Base-by-base conservation (phyloP, 1,140 invertebrate species). In the Calliopsis andreniformis region DNA sequence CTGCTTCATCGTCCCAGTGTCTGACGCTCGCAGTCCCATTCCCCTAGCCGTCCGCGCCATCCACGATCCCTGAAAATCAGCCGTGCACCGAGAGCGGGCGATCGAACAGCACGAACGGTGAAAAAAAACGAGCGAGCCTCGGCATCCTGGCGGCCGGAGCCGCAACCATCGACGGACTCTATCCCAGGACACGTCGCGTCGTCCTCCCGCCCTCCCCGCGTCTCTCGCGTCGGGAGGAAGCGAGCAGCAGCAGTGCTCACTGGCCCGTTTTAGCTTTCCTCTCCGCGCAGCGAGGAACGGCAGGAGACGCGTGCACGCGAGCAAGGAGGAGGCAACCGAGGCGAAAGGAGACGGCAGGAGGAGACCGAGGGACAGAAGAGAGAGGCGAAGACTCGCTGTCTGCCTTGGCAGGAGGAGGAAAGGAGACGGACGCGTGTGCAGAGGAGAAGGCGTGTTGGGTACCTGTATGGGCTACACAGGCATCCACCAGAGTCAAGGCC, bases 401-500 rank as follows among this genome's bases (percentile, higher is more conserved):
- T 69, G 73, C 56, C n/a, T 71, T 72, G 51, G 79, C 55, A 53
- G 58, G 75, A 67, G 47, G 68, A 71, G 63, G 55, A 75, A 75
- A 77, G 32, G 76, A 78, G 63, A 55, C 61, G 64, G 77, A 79
- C 76, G 68, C 58, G 75, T 66, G 35, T 66, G 35, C 39, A 42
- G n/a, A n/a, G 62, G 66, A 45, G 45, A 47, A 35, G 45, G 76
- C 32, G 66, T 51, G 51, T 43, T 70, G 71, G 49, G 53, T 83
- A 61, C 55, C 66, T 73, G 43, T 39, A 10, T 39, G 3, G 51
- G 53, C 53, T 76, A 56, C 67, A 64, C 62, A 83, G 75, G 70
- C 63, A 70, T 67, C 69, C 69, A 80, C 58, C 93, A 94, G 93
- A 94, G 94, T 94, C 94, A 94, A 94, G 94, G 94, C 93, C 94